Evolutionary conservation across 30 jellyfish, hydroid and myxozoan species (phyloP).

Genomic region (Aurelia aurita): DNA sequence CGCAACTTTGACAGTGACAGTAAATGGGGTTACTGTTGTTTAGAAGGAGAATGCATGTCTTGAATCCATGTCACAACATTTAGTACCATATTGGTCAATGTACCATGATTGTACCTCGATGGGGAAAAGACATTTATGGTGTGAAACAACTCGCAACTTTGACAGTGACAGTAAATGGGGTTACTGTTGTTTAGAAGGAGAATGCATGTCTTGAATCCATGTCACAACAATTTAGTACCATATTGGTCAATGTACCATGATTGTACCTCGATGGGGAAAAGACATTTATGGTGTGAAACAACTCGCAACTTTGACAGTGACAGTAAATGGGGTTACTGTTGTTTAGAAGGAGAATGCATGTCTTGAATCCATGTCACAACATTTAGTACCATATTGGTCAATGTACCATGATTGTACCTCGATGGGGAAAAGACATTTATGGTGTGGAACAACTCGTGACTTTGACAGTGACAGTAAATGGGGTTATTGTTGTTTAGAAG

Average conservation of each 20-base stretch:
- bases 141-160: constrained; percentile 67
- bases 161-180: constrained; percentile 74
- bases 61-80: constrained; percentile 19
- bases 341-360: constrained; percentile 63
- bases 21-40: constrained; percentile 79
- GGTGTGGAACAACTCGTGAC: constrained; percentile 78
- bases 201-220: constrained; percentile 34
- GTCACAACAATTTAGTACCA: constrained; percentile 67
- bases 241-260: constrained; percentile 45
- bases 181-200: constrained; percentile 69
- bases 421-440: constrained; percentile 24
- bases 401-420: constrained; percentile 63
- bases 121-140: constrained; percentile 55
- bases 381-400: constrained; percentile 39
- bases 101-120: constrained; percentile 53
- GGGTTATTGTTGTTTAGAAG: constrained; percentile 53
- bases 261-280: constrained; percentile 23
- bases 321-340: constrained; percentile 36
- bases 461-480: constrained; percentile 51
- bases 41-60: constrained; percentile 57
- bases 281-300: constrained; percentile 73
- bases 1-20: constrained; percentile 66
- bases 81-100: constrained; percentile 36
- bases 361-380: constrained; percentile 17
- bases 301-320: constrained; percentile 68